phyloP scores from a whole-genome alignment of 2,888 invertebrate species.

The Noctua comes region DNA sequence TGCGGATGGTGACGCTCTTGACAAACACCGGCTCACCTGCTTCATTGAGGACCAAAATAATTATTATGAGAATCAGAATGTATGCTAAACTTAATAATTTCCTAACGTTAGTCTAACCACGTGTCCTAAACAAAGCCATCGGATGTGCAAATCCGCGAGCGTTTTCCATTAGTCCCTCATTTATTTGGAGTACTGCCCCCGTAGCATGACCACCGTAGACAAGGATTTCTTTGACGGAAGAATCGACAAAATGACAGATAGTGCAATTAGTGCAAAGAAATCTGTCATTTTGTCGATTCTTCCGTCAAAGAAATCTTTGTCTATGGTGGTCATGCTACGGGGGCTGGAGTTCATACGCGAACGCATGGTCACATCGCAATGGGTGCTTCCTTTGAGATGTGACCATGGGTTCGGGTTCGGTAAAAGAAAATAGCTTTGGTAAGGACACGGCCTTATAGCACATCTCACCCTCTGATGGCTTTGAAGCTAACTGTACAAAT shows the following conservation, averaged over 20 bases:
- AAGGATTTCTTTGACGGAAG: no score
- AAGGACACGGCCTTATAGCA: neutral
- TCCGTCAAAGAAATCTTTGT: no score
- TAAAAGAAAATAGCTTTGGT: neutral
- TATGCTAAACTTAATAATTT: slow-evolving; percentile 11
- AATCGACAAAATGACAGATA: no score
- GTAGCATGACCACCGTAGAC: no score
- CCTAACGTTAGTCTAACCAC: neutral
- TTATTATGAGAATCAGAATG: slow-evolving; percentile 70
- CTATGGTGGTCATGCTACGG: no score
- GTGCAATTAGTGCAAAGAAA: no score
- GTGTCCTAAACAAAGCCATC: neutral
- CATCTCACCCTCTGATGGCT: neutral
- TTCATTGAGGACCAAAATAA: slow-evolving; percentile 71
- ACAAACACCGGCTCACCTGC: slow-evolving; percentile 80
- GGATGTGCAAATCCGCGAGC: neutral
- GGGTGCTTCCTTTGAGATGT: neutral
- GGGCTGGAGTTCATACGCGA: neutral
- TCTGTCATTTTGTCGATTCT: no score
- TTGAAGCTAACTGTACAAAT: neutral
- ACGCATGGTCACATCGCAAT: neutral
- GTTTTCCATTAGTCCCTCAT: neutral
- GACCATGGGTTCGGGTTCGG: neutral
- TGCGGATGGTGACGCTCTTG: slow-evolving; percentile 82
- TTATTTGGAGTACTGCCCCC: neutral